Evolutionary conservation across 2,797 vertebrate species (phyloP).

Genomic region (Xenops minutus): DNA sequence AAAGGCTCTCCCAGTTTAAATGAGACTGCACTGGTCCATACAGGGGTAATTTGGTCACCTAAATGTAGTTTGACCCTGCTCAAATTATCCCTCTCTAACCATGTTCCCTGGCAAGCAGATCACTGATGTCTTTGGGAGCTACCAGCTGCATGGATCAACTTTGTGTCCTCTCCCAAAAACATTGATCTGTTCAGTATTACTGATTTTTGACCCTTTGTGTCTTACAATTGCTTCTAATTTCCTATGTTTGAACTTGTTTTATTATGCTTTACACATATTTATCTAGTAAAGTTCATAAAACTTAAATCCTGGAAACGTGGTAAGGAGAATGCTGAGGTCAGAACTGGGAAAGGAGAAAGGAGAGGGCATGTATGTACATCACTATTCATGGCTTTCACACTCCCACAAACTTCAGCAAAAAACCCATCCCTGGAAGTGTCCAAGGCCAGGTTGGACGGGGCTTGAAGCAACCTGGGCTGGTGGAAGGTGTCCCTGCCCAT

Average conservation of each 20-base stretch:
- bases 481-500: neutral
- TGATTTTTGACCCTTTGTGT: neutral
- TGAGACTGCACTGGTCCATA: neutral
- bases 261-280: neutral
- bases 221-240: neutral
- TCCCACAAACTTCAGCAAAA: neutral
- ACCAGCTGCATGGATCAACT: neutral
- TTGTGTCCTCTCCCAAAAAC: neutral
- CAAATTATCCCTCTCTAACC: neutral
- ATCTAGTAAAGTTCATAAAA: neutral
- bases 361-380: rapidly evolving
- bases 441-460: neutral
- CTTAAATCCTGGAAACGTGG: neutral
- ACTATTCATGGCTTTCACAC: neutral
- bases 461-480: neutral
- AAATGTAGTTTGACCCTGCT: neutral
- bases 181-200: neutral
- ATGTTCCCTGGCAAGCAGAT: neutral
- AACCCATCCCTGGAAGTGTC: neutral
- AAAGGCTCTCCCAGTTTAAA: neutral
- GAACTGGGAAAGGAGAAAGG: neutral
- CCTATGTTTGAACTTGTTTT: neutral
- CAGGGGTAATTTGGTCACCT: neutral
- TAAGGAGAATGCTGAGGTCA: neutral
- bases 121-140: neutral